Evolutionary conservation across 2,888 invertebrate species (phyloP), one percentile per base, ranked within the genome.

Genomic region (Drosophila melanosoma): DNA sequence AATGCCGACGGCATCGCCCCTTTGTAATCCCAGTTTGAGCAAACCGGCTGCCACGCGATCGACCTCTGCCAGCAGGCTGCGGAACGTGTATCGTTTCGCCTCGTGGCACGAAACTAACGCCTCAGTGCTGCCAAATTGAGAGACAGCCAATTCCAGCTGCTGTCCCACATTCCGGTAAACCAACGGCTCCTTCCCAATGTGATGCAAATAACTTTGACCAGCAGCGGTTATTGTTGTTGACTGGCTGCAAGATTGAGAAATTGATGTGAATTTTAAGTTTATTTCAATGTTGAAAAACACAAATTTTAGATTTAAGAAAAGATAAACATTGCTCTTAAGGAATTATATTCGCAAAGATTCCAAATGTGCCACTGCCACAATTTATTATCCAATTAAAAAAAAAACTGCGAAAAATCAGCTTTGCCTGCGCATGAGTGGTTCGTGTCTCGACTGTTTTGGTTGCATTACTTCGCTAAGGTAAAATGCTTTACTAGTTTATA

Each of bases 1-100:
- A 29, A 98, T 94, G 0, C 96, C 97, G 4, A 98, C 90, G 11
- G 96, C 93, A 89, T 98, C 97, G 0, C 97, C 97, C 35, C 93
- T 94, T 63, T 94, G 91, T 23, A 97, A 87, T 0, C 97, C 97
- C 32, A 97, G 84, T 45, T 94, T 94, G n/a, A 94, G 82, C 0
- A 98, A 93, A 1, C 96, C 96, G 1, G 96, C 95, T 0, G 97
- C 97, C 5, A 97, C 89, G 62, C 94, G 94, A 89, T 97, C 96
- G 0, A 92, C 93, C 86, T 94, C 93, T 36, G 93, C 86, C n/a
- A 94, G 79, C 0, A 95, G 86, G 40, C 95, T 92, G 0, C 86
- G 77, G 79, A 94, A 96, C 1, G 94, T 95, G 17, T 95, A 85
- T 2, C 94, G 92, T 60, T 86, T 85, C 6, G 92, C 92, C 89